Evolutionary conservation across 2,797 vertebrate species (phyloP).

Genomic region (Limosa lapponica): DNA sequence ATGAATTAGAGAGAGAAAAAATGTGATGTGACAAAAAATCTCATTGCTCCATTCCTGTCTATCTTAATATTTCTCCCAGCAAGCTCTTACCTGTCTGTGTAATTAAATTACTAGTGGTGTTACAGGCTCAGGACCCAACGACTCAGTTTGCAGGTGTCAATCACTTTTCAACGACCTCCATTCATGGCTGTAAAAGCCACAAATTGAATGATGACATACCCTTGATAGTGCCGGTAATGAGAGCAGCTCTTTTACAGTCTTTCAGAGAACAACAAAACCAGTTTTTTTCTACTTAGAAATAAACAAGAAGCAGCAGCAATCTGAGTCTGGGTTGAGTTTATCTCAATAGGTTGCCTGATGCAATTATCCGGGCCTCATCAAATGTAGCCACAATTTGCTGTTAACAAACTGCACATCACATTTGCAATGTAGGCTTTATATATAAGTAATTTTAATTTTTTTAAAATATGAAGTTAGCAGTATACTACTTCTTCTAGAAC

Average conservation of each 20-base stretch:
- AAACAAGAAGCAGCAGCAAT: background rate
- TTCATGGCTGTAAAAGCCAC: background rate
- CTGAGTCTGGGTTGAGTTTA: background rate
- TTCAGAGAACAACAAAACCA: background rate
- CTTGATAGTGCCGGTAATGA: background rate
- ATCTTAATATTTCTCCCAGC: background rate
- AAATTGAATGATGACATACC: background rate
- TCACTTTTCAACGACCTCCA: background rate
- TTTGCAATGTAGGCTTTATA: background rate
- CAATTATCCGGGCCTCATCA: background rate
- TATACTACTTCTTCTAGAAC: background rate
- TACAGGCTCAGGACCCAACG: background rate
- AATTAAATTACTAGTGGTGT: background rate
- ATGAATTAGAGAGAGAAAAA: background rate
- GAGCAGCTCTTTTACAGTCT: background rate
- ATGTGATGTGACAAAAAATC: background rate
- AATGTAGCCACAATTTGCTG: background rate
- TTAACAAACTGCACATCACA: background rate
- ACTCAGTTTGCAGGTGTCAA: background rate
- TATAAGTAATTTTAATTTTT: accelerated
- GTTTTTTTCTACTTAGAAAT: background rate
- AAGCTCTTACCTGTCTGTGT: background rate
- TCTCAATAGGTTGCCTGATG: background rate
- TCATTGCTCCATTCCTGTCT: background rate
- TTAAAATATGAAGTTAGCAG: background rate